Conservation (phyloP, 2,888 invertebrate species). For the Rhingia campestris region DNA sequence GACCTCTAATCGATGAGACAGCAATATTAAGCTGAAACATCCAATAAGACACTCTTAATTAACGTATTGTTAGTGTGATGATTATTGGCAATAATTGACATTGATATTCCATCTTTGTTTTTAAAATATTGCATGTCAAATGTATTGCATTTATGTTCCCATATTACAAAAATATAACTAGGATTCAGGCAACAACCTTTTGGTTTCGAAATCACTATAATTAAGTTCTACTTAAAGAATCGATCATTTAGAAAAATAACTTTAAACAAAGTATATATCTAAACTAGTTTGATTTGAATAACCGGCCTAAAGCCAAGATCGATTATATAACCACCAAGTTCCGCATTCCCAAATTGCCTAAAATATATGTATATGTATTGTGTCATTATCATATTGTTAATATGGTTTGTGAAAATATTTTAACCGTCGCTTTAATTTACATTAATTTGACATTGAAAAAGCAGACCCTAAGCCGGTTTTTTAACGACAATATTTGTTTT, state of each 20-base stretch:
- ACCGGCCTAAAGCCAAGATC: conserved; percentile 25
- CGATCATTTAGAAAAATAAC: background rate
- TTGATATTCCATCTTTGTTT: no score
- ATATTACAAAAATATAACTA: no score
- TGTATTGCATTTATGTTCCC: no score
- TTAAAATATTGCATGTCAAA: no score
- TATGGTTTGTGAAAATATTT: conserved; percentile 13
- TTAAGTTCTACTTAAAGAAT: background rate
- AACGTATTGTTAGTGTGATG: background rate
- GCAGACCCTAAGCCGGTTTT: conserved; percentile 1
- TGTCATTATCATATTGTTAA: conserved; percentile 20
- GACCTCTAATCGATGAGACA: background rate
- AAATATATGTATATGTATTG: conserved; percentile 23
- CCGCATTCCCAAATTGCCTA: conserved; percentile 17
- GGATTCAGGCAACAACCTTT: conserved; percentile 20
- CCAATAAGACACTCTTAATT: background rate
- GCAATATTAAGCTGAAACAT: background rate
- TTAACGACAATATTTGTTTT: background rate
- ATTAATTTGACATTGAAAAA: conserved; percentile 44
- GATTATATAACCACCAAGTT: conserved; percentile 46
- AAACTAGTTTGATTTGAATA: conserved; percentile 34
- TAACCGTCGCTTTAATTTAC: conserved; percentile 41
- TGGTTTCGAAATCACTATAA: background rate
- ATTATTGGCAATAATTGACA: background rate
- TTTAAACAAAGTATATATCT: background rate